Evolutionary conservation across 2,888 invertebrate species (phyloP), one percentile per base, ranked within the genome.

Genomic region (Platycnemis pennipes): DNA sequence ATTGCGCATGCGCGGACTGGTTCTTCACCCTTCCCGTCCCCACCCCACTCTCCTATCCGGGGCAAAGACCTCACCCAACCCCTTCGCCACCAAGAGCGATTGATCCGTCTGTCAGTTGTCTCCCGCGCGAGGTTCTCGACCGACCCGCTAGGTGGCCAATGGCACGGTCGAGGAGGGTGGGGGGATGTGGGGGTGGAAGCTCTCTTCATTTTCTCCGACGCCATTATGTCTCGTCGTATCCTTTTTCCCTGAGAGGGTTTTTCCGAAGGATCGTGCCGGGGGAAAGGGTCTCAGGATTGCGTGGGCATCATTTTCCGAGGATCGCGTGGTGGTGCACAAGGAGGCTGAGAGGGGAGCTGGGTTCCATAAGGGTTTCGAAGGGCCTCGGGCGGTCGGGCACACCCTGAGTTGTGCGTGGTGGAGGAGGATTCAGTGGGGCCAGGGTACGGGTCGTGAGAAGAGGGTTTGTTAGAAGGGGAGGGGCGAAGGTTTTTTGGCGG

Each of bases 21-120:
- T 77, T 37, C 13, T 7, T 3, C 11, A 2, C 42, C 22, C 86
- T 11, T 4, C 42, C 86, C 86, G 2, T 4, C 42, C 37, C 42
- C 19, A 13, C 44, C 22, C 63, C 63, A 16, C 46, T 56, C 49
- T 22, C 56, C 56, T 22, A 5, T 44, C 86, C 44, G 19, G 42
- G 42, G 42, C 86, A 22, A 16, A 16, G 42, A 3, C 22, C 46
- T 26, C 45, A 26, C n/a, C 42, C 19, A n/a, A 86, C 86, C 37
- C 19, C 87, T 37, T 37, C 77, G 13, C n/a, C 26, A 0, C 37
- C 31, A 11, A 13, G n/a, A 63, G 63, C 87, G 45, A 87, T 87
- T 87, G 87, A 87, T 87, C 87, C 87, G 87, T 87, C 87, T 87
- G 87, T 45, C 87, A 87, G 87, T n/a, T 87, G 87, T 87, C 87